Evolutionary conservation across 92 coral and sea anemone genomes (phyloP), one percentile per base, ranked within the genome.

Genomic region (Plumapathes pennacea): DNA sequence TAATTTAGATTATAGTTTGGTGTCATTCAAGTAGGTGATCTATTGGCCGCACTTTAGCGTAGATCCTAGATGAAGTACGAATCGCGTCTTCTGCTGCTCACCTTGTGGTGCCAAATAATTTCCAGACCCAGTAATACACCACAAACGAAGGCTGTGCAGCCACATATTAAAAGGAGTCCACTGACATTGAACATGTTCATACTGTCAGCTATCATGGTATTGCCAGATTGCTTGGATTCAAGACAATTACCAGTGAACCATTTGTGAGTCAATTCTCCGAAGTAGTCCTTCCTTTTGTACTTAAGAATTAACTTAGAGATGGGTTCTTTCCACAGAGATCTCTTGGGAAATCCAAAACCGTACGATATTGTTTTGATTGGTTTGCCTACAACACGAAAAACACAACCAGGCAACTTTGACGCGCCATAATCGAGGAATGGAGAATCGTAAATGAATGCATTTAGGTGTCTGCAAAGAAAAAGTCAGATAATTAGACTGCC

Each of bases 401-500:
- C 44, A 27, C 90, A 84, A 45, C 78, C 86, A 12, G 90, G 76
- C 50, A 76, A 80, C 60, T 80, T 78, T 46, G 85, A 68, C 10
- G 85, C 90, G 33, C 79, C 54, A 11, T 78, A 58, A 49, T 84
- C 90, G 30, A 84, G 77, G 60, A 78, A 84, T 32, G 90, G 90
- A 21, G 90, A 84, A 23, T 84, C 90, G 66, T 78, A 83, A 11
- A 84, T 84, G 46, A 77, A 84, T 6, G 82, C 90, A 45, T 84
- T 78, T 8, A 84, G 60, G 11, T 72, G 57, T 33, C 90, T 84
- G 45, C 22, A 65, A 73, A 1, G 8, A 3, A 40, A 21, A 59
- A 46, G 1, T 28, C 30, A 0, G 25, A 17, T 24, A 23, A 19
- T 23, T 19, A 8, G n/a, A 8, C n/a, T 34, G n/a, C 40, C 8